Evolutionary conservation across 1,140 invertebrate genomes (phyloP).

Genomic region (Brevipalpus yothersi): DNA sequence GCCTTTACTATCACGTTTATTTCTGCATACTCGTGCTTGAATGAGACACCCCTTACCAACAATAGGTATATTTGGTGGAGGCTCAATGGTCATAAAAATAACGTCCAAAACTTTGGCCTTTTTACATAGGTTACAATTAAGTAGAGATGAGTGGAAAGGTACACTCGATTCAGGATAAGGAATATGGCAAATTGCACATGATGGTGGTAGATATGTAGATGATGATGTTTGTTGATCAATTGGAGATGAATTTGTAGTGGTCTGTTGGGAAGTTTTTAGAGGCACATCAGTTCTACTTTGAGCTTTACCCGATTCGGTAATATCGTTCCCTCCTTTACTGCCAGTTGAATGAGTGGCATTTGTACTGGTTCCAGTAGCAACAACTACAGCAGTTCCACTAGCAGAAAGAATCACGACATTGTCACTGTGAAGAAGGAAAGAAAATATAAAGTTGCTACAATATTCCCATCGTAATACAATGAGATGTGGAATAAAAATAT

Average conservation of each 20-base stretch:
- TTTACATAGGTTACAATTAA: constrained; percentile 42
- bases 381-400: constrained; percentile 68
- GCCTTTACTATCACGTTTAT: constrained; percentile 46
- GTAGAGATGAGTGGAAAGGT: constrained; percentile 38
- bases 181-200: constrained; percentile 39
- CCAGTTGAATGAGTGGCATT: neutral
- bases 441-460: neutral
- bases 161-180: constrained; percentile 44
- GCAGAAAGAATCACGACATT: constrained; percentile 83
- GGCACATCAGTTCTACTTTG: neutral
- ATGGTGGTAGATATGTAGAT: neutral
- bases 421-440: constrained; percentile 33
- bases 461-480: neutral
- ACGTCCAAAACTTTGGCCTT: constrained; percentile 66
- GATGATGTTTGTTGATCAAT: neutral
- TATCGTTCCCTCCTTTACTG: neutral
- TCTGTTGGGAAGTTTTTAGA: neutral
- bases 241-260: neutral
- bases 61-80: constrained; percentile 41
- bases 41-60: constrained; percentile 40
- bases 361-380: constrained; percentile 19
- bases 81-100: constrained; percentile 62
- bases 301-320: neutral
- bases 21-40: constrained; percentile 39
- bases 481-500: neutral